A percentile compares a stretch with the other conserved stretches of the same genome.
Evolutionary conservation across 1,140 invertebrate genomes (phyloP).

Genomic region (Portunus trituberculatus): DNA sequence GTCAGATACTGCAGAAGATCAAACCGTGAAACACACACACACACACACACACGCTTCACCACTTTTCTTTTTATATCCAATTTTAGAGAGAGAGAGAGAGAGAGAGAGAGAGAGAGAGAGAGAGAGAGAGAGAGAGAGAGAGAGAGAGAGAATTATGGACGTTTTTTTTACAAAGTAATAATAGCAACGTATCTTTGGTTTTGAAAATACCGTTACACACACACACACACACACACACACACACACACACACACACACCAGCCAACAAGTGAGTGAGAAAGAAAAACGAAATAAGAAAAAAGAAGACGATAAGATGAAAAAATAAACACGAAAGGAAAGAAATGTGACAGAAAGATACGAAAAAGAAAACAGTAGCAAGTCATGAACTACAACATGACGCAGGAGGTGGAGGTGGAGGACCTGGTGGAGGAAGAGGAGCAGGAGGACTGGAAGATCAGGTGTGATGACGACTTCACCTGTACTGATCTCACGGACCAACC

Average conservation of each 20-base stretch:
- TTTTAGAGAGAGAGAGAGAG: background rate
- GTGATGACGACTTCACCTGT: constrained; percentile 22
- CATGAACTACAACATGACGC: background rate
- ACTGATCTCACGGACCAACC: constrained; percentile 7
- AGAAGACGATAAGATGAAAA: background rate
- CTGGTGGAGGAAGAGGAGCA: background rate
- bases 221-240: constrained; percentile 1
- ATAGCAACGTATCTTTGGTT: background rate
- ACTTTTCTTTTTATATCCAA: background rate
- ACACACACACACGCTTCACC: background rate
- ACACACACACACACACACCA: background rate
- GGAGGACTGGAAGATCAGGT: background rate
- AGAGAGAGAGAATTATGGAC: background rate
- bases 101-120: constrained; percentile 20
- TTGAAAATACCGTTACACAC: background rate
- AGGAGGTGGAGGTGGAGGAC: constrained; percentile 12
- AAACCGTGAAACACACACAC: background rate
- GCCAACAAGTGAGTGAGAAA: background rate
- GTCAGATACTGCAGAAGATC: no score
- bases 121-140: constrained; percentile 20
- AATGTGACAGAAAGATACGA: background rate
- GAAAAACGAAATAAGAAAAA: no score
- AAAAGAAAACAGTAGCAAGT: background rate
- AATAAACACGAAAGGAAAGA: background rate
- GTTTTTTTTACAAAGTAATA: background rate